Base-by-base conservation (phyloP, 2,113 vertebrate genomes). In the Callopanchax toddi region DNA sequence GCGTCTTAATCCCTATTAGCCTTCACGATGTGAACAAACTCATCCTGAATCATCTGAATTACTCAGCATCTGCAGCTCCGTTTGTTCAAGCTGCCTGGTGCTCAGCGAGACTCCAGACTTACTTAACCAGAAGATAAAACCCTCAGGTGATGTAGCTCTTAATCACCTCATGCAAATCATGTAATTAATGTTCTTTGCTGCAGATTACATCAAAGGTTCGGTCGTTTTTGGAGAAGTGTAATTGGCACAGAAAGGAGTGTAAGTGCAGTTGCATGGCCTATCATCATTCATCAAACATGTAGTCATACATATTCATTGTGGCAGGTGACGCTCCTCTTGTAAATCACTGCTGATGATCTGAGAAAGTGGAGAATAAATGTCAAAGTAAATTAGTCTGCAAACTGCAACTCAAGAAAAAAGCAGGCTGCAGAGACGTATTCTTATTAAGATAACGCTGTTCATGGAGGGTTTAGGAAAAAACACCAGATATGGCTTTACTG, bases 131-230 rank as follows among this genome's bases (percentile, higher is more conserved):
- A 43, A 64, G 55, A 76, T 64, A 79, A 82, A 72, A 53, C 61
- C 80, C 79, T 54, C 61, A 59, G 75, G 82, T 81, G 74, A 79
- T 76, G 73, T 51, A 58, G 63, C 57, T 76, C 71, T 75, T 74
- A 78, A 84, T 86, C 65, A 85, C 65, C 43, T 80, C 58, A 83
- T 86, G 83, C 78, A 82, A 86, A 89, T 81, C 32, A 51, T 59
- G 62, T 80, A 67, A 81, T 87, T 88, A 81, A 78, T 54, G 66
- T 62, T 72, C 56, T 72, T 79, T 70, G 52, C 78, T 68, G 73
- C 60, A 78, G 71, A 84, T 86, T 68, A 71, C 83, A 84, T 82
- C 83, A 86, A 80, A 86, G 75, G 26, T 63, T 79, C n/a, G 54
- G 61, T 79, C 46, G 17, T 65, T 71, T 79, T 74, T 55, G 44